Conservation (phyloP, 2,113 vertebrate species). For the Corythornis madagascariensis region DNA sequence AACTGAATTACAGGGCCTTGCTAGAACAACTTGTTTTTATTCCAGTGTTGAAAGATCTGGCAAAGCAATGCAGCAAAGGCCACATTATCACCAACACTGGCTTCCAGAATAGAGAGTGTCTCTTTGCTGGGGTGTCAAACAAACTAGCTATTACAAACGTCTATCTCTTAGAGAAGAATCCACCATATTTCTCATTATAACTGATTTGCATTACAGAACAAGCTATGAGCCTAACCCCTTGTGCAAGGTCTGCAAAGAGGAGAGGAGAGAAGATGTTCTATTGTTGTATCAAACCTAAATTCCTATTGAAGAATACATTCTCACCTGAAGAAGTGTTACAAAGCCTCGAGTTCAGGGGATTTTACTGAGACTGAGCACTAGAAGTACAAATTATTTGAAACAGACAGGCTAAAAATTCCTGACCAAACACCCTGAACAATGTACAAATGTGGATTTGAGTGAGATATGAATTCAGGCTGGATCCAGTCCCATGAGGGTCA, state of each 20-base stretch:
- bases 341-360: not conserved
- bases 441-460: conserved; percentile 6
- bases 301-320: not conserved
- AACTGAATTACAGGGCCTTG: not conserved
- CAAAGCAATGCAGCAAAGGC: not conserved
- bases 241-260: not conserved
- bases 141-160: not conserved
- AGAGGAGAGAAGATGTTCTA: not conserved
- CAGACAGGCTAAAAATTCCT: not conserved
- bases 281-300: not conserved
- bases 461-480: conserved; percentile 10
- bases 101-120: not conserved
- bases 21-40: not conserved
- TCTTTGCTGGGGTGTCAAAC: not conserved
- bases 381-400: conserved; percentile 1
- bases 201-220: not conserved
- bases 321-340: not conserved
- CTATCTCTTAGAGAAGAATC: not conserved
- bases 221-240: not conserved
- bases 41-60: not conserved
- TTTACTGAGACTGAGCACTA: not conserved
- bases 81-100: not conserved
- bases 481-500: not conserved
- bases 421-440: not conserved
- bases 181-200: not conserved